Evolutionary conservation across 2,888 invertebrate species (phyloP).

Genomic region (Apodemia mormo): DNA sequence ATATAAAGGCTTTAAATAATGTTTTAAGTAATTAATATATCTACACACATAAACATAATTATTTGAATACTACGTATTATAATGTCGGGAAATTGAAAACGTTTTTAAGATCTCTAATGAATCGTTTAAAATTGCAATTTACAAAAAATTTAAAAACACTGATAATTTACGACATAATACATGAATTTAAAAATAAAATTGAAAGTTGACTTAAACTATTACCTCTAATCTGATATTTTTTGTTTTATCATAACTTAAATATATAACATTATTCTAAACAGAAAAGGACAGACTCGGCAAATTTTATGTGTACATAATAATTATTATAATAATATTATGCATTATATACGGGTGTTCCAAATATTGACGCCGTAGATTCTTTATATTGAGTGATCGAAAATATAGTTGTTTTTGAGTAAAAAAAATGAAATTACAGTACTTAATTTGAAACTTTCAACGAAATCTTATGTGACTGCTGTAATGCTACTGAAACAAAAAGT

Average conservation of each 20-base stretch:
- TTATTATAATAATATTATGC: no score
- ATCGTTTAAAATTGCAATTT: background rate
- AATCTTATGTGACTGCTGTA: no score
- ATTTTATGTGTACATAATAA: background rate
- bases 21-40: constrained; percentile 23
- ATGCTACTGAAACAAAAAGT: no score
- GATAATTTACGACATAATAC: background rate
- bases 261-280: background rate
- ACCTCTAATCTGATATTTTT: background rate
- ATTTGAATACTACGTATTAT: constrained; percentile 12
- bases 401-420: no score
- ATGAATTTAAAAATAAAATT: background rate
- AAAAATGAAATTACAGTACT: no score
- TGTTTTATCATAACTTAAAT: constrained; percentile 5
- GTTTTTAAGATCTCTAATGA: background rate
- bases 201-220: background rate
- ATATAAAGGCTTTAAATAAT: constrained; percentile 25
- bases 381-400: no score
- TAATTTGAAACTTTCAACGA: no score
- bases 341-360: no score
- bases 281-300: constrained; percentile 6
- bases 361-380: no score
- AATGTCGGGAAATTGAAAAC: background rate
- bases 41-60: constrained; percentile 25
- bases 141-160: background rate